Percentiles rank a stretch among this genome's conserved stretches.
phyloP scores from a whole-genome alignment of 2,888 invertebrate genomes.

The Spicauda simplicius region DNA sequence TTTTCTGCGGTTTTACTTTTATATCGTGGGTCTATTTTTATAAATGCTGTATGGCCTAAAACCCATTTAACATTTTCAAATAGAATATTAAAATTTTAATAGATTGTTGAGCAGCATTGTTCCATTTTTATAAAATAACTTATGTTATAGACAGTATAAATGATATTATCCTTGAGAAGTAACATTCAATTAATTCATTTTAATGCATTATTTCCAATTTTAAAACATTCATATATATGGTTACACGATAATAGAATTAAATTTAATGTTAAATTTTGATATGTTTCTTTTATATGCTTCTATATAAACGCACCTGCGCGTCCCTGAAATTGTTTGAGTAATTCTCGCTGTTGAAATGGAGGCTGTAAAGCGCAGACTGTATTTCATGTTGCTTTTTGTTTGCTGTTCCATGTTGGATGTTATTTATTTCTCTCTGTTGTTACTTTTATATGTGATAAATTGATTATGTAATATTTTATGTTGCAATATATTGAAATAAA shows the following conservation, averaged over 20 bases:
- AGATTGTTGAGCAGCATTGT: too few relatives aligned
- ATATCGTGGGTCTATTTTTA: slow-evolving; percentile 30
- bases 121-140: too few relatives aligned
- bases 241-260: too few relatives aligned
- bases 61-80: neutral
- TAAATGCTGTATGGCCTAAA: neutral
- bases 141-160: too few relatives aligned
- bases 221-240: too few relatives aligned
- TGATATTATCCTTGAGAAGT: too few relatives aligned
- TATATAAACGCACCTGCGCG: slow-evolving; percentile 12
- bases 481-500: slow-evolving; percentile 3
- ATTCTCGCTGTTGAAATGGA: slow-evolving; percentile 27
- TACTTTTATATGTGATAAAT: slow-evolving; percentile 27
- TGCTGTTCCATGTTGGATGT: slow-evolving; percentile 20
- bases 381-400: slow-evolving; percentile 33
- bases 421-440: slow-evolving; percentile 29
- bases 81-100: too few relatives aligned
- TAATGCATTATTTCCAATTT: too few relatives aligned
- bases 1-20: slow-evolving; percentile 35
- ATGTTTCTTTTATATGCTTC: neutral
- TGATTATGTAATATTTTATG: slow-evolving; percentile 20
- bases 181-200: too few relatives aligned
- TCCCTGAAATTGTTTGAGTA: slow-evolving; percentile 21
- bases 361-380: slow-evolving; percentile 26
- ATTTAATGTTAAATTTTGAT: too few relatives aligned